phyloP scores from a whole-genome alignment of 1,140 invertebrate species.

The Drosophila aff. region DNA sequence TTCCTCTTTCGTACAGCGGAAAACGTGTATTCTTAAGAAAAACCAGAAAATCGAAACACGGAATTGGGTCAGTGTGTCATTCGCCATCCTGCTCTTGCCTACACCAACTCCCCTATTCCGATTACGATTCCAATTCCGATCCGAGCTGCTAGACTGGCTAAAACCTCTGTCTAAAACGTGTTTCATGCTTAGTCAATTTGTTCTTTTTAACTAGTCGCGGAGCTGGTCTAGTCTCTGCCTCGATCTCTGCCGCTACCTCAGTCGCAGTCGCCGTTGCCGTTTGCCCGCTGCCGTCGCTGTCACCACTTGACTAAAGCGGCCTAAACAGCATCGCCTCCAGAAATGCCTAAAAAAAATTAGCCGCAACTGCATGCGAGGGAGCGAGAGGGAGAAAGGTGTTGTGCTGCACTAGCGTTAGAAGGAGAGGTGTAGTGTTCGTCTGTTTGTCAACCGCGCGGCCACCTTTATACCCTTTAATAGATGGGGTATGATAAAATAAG shows the following conservation, averaged over 20 bases:
- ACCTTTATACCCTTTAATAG: slow-evolving; percentile 14
- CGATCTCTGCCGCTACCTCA: slow-evolving; percentile 8
- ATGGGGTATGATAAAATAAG: background rate
- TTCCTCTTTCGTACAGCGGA: slow-evolving; percentile 51
- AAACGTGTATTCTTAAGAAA: slow-evolving; percentile 81
- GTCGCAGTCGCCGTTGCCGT: slow-evolving; percentile 7
- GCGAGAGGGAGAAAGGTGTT: slow-evolving; percentile 14
- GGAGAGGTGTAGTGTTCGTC: slow-evolving; percentile 15
- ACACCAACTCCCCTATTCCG: slow-evolving; percentile 13
- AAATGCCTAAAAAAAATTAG: slow-evolving; percentile 15
- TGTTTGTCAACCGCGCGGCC: slow-evolving; percentile 64
- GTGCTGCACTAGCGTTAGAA: background rate
- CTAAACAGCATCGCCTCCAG: slow-evolving; percentile 53
- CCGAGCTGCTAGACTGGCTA: slow-evolving; percentile 42
- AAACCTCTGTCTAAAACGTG: slow-evolving; percentile 67
- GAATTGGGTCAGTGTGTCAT: slow-evolving; percentile 84
- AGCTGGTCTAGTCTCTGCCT: slow-evolving; percentile 26
- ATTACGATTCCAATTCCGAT: slow-evolving; percentile 36
- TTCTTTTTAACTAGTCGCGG: slow-evolving; percentile 69
- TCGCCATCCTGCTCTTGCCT: slow-evolving; percentile 32
- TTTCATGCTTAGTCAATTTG: slow-evolving; percentile 63
- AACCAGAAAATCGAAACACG: slow-evolving; percentile 84
- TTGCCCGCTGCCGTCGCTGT: background rate
- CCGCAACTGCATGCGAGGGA: slow-evolving; percentile 10
- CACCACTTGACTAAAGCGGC: slow-evolving; percentile 39